Conservation (phyloP, 2,113 vertebrate genomes). For the Pyrgilauda ruficollis region DNA sequence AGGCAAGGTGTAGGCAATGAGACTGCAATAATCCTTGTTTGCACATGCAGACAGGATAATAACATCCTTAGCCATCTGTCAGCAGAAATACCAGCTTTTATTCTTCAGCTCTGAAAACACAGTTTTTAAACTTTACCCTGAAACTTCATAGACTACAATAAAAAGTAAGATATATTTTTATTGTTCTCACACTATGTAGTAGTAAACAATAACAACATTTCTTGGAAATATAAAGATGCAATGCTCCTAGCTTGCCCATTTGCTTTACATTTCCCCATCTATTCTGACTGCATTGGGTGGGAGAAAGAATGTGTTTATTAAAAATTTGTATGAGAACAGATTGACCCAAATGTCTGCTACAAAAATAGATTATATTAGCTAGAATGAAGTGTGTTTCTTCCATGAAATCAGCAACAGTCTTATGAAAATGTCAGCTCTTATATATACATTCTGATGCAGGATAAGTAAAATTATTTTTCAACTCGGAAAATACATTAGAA, state of each 20-base stretch:
- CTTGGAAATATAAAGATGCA: not conserved
- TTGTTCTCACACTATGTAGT: not conserved
- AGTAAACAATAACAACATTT: constrained; percentile 31
- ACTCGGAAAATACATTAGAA: constrained; percentile 4
- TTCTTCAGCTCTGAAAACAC: not conserved
- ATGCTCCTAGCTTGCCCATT: not conserved
- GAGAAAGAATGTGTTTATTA: constrained; percentile 48
- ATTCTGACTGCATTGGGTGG: not conserved
- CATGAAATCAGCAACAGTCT: constrained; percentile 44
- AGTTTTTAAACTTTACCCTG: not conserved
- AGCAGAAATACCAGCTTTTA: not conserved
- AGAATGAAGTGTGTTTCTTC: constrained; percentile 35
- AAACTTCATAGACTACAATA: constrained; percentile 4
- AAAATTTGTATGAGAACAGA: constrained; percentile 65
- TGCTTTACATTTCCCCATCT: constrained; percentile 1
- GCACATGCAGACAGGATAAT: not conserved
- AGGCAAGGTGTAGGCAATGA: not conserved
- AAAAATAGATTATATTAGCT: constrained; percentile 53
- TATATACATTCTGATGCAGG: constrained; percentile 12
- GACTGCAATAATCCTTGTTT: not conserved
- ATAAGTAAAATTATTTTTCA: constrained; percentile 15
- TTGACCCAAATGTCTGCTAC: constrained; percentile 67
- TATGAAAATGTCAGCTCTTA: constrained; percentile 56
- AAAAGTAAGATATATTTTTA: constrained; percentile 28
- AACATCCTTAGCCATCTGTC: constrained; percentile 11